These are phyloP conservation scores for Mugil cephalus DNA, from an alignment of 2,113 vertebrate species.

Conservation along the genomic window DNA sequence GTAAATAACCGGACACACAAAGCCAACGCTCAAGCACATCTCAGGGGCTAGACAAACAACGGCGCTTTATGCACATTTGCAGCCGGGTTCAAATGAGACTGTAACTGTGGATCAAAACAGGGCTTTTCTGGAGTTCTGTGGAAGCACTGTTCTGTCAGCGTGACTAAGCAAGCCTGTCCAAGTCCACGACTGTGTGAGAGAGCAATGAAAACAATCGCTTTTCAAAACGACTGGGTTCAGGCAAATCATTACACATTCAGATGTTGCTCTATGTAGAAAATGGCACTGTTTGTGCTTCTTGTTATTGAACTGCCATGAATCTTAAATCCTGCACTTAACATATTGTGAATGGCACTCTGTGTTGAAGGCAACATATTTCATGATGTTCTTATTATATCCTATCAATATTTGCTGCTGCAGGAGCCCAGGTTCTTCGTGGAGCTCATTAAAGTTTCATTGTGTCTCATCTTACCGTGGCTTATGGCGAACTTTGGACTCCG, in stretches of 20 bases:
- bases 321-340: conserved; percentile 20
- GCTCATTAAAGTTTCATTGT: conserved; percentile 66
- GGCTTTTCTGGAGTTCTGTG: conserved; percentile 55
- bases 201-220: conserved; percentile 37
- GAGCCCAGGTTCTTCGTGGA: conserved; percentile 30
- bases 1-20: conserved; percentile 64
- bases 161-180: conserved; percentile 64
- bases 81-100: conserved; percentile 55
- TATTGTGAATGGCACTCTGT: conserved; percentile 33
- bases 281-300: conserved; percentile 31
- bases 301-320: conserved; percentile 24
- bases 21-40: conserved; percentile 46
- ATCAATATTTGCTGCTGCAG: conserved; percentile 54
- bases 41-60: conserved; percentile 67
- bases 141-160: conserved; percentile 55
- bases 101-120: conserved; percentile 49
- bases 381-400: conserved; percentile 52
- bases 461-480: conserved; percentile 33
- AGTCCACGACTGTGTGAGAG: conserved; percentile 49
- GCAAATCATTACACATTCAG: conserved; percentile 35
- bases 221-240: conserved; percentile 34
- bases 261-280: conserved; percentile 44
- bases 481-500: conserved; percentile 13
- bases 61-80: conserved; percentile 32
- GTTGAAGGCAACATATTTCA: conserved; percentile 38